phyloP scores from a whole-genome alignment of 1,140 invertebrate species.

The Paracyclopina nana region DNA sequence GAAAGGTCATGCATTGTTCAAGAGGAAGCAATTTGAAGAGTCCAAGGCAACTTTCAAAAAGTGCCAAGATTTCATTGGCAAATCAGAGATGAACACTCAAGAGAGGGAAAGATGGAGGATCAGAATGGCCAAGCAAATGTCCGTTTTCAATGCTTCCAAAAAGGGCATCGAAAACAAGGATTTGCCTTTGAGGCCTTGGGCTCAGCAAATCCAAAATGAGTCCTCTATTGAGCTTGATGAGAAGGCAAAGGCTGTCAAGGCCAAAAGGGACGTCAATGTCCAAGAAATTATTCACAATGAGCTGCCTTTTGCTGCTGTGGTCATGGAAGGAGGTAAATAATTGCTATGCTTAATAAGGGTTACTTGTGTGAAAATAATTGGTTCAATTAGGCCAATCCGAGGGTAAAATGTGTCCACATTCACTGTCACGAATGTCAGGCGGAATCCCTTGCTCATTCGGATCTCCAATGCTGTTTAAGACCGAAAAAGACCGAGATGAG shows the following conservation, averaged over 20 bases:
- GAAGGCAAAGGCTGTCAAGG: too few relatives aligned
- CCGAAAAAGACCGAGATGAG: not conserved
- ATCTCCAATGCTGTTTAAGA: not conserved
- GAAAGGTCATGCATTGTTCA: conserved; percentile 6
- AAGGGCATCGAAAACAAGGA: not conserved
- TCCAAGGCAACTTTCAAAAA: not conserved
- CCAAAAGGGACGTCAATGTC: too few relatives aligned
- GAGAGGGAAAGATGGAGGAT: not conserved
- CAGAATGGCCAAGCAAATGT: conserved; percentile 5
- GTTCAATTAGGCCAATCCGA: too few relatives aligned
- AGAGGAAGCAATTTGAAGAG: conserved; percentile 1
- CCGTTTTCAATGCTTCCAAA: conserved; percentile 1
- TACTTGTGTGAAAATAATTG: too few relatives aligned
- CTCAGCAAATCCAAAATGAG: too few relatives aligned
- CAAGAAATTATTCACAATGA: too few relatives aligned
- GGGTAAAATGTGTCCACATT: not conserved
- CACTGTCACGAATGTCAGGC: not conserved
- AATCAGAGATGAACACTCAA: conserved; percentile 4
- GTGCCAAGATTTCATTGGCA: conserved; percentile 6
- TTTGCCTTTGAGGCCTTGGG: too few relatives aligned
- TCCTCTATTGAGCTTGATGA: too few relatives aligned
- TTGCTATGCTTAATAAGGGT: too few relatives aligned
- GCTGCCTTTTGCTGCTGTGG: too few relatives aligned
- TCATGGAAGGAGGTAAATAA: too few relatives aligned
- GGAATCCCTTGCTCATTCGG: not conserved